phyloP scores from a whole-genome alignment of 2,113 vertebrate species.

The Gambusia holbrooki region DNA sequence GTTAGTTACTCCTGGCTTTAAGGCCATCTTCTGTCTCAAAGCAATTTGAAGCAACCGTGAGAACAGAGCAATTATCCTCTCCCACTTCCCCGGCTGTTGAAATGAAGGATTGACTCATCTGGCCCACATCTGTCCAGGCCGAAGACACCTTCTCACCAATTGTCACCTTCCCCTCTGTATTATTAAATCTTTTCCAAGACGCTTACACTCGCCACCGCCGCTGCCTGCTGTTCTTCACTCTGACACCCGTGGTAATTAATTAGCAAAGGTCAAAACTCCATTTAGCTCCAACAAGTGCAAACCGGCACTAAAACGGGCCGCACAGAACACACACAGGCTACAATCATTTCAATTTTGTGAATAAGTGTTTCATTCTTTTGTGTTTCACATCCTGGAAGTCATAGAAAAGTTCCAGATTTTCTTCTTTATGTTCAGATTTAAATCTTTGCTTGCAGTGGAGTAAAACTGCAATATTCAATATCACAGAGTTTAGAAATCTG shows the following conservation, averaged over 20 bases:
- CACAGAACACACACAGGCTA: neutral
- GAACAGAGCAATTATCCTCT: slow-evolving; percentile 78
- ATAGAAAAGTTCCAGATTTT: neutral
- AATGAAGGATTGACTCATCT: slow-evolving; percentile 78
- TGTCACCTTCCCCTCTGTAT: slow-evolving; percentile 62
- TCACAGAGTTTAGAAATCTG: no score
- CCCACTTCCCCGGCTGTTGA: slow-evolving; percentile 62
- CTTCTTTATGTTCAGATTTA: neutral
- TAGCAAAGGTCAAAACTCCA: slow-evolving; percentile 35
- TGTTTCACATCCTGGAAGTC: no score
- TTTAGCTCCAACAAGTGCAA: slow-evolving; percentile 14
- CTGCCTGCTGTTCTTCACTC: slow-evolving; percentile 5
- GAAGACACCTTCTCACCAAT: slow-evolving; percentile 67
- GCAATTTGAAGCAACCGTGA: slow-evolving; percentile 69
- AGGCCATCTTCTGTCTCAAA: slow-evolving; percentile 68
- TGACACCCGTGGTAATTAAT: slow-evolving; percentile 15
- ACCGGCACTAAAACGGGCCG: neutral
- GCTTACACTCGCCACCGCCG: slow-evolving; percentile 15
- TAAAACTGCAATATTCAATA: neutral
- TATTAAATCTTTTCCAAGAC: slow-evolving; percentile 57
- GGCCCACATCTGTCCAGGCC: slow-evolving; percentile 52
- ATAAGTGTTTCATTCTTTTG: neutral
- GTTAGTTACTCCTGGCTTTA: slow-evolving; percentile 69
- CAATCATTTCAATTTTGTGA: no score
- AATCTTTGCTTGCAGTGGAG: neutral